Base-by-base conservation (phyloP, 2,113 vertebrate genomes). In the Psettodes erumei region DNA sequence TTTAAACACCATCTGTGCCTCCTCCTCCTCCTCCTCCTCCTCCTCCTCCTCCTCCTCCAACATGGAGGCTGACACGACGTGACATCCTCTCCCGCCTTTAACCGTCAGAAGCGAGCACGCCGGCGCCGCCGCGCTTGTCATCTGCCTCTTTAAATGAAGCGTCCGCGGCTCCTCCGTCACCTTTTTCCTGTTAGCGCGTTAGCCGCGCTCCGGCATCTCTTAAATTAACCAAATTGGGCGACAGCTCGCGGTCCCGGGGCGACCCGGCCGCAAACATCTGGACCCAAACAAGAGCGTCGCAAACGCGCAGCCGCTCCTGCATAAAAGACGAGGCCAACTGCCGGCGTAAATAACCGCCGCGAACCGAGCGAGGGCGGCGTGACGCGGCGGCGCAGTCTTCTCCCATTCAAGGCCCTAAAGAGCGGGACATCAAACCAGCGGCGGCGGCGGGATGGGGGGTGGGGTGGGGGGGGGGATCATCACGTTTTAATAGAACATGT, bases 401-500 rank as follows among this genome's bases (percentile, higher is more conserved):
- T 90, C 91, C 90, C 92, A 89, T 92, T 90, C n/a, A 92, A 92
- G 89, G 83, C 88, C 87, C 88, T 93, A 92, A 93, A 94, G 92
- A 93, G 90, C 76, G 60, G 78, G 64, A 91, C 90, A 91, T 89
- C 87, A 93, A 91, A 91, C 89, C n/a, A 71, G 81, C 10, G 65
- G 78, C 63, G 50, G 86, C 63, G 86, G 80, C 16, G 71, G 55
- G n/a, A n/a, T n/a, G n/a, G n/a, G n/a, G 7, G 30, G 54, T 68
- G 50, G 73, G 21, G 74, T 45, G 75, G 90, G 89, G 85, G 75
- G 89, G 79, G 78, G 88, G 81, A 89, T 92, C 92, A 91, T 94
- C 91, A 91, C 88, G 86, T 91, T 94, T 94, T 94, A 92, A 94
- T 93, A 87, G 84, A 90, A 91, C 92, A 91, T 90, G 86, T 89